phyloP scores from a whole-genome alignment of 2,888 invertebrate species.

The Drosophila monieri region DNA sequence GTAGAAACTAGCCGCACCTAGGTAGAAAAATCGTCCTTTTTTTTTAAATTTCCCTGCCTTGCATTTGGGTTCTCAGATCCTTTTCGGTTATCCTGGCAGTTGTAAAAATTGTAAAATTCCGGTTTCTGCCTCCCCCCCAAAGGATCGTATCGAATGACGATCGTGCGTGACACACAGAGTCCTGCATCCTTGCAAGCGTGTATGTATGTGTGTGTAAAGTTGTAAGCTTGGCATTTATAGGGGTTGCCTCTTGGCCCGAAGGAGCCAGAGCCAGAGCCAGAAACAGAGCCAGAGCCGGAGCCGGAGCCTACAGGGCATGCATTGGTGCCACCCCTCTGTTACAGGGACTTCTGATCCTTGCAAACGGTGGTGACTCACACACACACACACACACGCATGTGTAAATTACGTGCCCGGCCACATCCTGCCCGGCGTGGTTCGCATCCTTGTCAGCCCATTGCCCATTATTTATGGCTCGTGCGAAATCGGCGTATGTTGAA shows the following conservation, averaged over 20 bases:
- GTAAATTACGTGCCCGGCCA: slow-evolving; percentile 62
- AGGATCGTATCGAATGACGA: slow-evolving; percentile 68
- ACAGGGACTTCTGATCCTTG: slow-evolving; percentile 38
- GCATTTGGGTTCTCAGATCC: slow-evolving; percentile 16
- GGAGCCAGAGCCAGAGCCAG: no score
- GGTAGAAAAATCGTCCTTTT: slow-evolving; percentile 25
- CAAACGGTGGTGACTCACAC: slow-evolving; percentile 57
- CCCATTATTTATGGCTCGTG: slow-evolving; percentile 76
- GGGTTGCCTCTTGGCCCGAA: slow-evolving; percentile 62
- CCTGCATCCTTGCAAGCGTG: slow-evolving; percentile 20
- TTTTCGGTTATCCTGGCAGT: slow-evolving; percentile 33
- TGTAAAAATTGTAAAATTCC: slow-evolving; percentile 64
- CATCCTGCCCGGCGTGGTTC: slow-evolving; percentile 60
- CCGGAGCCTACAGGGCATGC: slow-evolving; percentile 25
- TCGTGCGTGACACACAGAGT: slow-evolving; percentile 61
- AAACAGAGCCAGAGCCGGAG: no score
- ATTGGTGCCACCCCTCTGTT: slow-evolving; percentile 49
- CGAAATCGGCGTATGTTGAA: slow-evolving; percentile 75
- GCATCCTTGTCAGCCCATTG: slow-evolving; percentile 42
- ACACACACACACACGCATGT: slow-evolving; percentile 1
- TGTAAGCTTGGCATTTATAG: slow-evolving; percentile 73
- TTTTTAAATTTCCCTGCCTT: slow-evolving; percentile 24
- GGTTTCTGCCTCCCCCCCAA: slow-evolving; percentile 43
- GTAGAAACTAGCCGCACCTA: slow-evolving; percentile 13
- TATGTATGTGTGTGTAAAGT: not conserved